Base-by-base conservation (phyloP, 2,113 vertebrate species). In the Alethe diademata region DNA sequence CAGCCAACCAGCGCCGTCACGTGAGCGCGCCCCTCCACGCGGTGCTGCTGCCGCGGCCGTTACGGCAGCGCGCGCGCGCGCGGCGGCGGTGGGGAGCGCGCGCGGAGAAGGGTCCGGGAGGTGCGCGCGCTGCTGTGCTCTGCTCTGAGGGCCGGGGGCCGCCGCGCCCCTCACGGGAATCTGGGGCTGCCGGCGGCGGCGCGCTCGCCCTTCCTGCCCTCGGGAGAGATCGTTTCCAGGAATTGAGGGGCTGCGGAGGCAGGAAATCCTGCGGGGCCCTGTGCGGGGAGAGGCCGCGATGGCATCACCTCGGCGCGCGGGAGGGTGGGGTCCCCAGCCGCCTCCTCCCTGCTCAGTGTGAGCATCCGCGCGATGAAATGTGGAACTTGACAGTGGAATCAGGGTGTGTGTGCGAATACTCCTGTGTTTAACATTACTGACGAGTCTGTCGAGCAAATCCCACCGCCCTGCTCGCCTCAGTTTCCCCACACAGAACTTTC, bases 381-480 rank as follows among this genome's bases (percentile, higher is more conserved):
- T 3, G 6, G 18, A 11, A 17, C 20, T 17, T 8, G 6, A 2
- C 6, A 3, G 42, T 3, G 35, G 12, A 9, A 12, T 33, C 15
- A 2, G 45, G 50, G 54, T 40, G 17, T 26, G n/a, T 18, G 2
- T 11, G 3, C 2, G 20, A 54, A 3, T 13, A 1, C 6, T 28
- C 26, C 9, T 14, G n/a, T 2, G 19, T 31, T 54, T 19, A 19
- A 33, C 18, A 0, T 5, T 78, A 33, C 40, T 47, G 12, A n/a
- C 23, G 14, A 71, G 35, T 29, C 57, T 33, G 36, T 33, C 11
- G 60, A 20, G 26, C 19, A 15, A 45, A 14, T 67, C 13, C 2
- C 15, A 0, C 11, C 7, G 12, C 33, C 0, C 64, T 13, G 16
- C 18, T 38, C 12, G 1, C 54, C 50, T 84, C 74, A 4, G 33